Conservation (phyloP, 2,797 vertebrate species). For the Rhyacichthys aspro region DNA sequence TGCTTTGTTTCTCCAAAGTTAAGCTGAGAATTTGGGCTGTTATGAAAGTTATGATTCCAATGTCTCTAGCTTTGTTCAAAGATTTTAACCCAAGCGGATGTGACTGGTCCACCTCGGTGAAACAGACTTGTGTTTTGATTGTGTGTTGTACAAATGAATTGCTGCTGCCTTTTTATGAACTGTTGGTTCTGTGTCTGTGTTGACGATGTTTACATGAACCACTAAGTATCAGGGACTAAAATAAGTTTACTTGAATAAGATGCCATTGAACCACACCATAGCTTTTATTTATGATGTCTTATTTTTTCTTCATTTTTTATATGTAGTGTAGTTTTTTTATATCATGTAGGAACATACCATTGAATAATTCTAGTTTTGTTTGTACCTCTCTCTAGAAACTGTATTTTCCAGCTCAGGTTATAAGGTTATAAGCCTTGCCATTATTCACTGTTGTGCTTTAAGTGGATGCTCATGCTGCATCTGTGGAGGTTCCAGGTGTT, state of each 20-base stretch:
- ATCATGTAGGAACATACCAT: slow-evolving; percentile 55
- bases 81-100: slow-evolving; percentile 53
- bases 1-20: not conserved
- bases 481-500: slow-evolving; percentile 31
- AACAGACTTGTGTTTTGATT: slow-evolving; percentile 39
- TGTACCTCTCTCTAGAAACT: slow-evolving; percentile 52
- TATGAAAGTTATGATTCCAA: slow-evolving; percentile 52
- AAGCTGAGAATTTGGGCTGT: slow-evolving; percentile 26
- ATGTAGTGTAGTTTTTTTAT: slow-evolving; percentile 60
- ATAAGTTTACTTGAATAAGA: slow-evolving; percentile 88
- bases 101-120: slow-evolving; percentile 64
- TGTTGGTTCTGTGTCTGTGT: slow-evolving; percentile 77
- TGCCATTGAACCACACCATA: slow-evolving; percentile 80
- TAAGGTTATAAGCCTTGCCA: slow-evolving; percentile 56
- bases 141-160: slow-evolving; percentile 74
- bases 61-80: slow-evolving; percentile 59
- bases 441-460: slow-evolving; percentile 71
- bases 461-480: slow-evolving; percentile 55
- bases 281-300: slow-evolving; percentile 77
- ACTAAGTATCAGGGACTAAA: slow-evolving; percentile 86
- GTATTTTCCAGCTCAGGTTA: slow-evolving; percentile 68
- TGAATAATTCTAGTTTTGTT: slow-evolving; percentile 50
- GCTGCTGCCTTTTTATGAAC: slow-evolving; percentile 82
- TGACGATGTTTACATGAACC: slow-evolving; percentile 83
- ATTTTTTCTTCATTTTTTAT: slow-evolving; percentile 38